Evolutionary conservation across 2,888 invertebrate genomes (phyloP), one percentile per base, ranked within the genome.

Genomic region (Muscina levida): DNA sequence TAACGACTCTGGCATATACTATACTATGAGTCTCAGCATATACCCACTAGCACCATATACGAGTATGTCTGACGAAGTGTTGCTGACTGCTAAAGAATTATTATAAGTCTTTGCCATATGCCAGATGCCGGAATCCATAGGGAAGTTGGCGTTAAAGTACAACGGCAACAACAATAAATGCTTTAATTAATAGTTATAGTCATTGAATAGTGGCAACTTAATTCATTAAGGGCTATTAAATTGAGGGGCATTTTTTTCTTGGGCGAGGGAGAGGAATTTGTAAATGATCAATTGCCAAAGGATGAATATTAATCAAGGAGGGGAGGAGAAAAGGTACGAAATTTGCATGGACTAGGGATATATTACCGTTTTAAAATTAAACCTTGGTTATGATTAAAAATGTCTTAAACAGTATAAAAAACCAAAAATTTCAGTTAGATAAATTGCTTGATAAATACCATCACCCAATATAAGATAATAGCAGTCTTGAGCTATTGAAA

Each of bases 131-230:
- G 62, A 44, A 65, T 37, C 48, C 70, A 72, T 71, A 57, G 59
- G 2, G 51, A 72, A 65, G 42, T 57, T 56, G 53, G 22, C 39
- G 39, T 72, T 59, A 24, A 44, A 44, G 51, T 75, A 24, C 15
- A 44, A 56, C 39, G 39, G 19, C 56, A 53, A 46, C 22, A 74
- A 77, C 77, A n/a, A n/a, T n/a, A 74, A 77, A 66, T 81, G 73
- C 53, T 66, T 72, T 81, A 81, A 81, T 81, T 77, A 81, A 81
- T 81, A 67, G 77, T 77, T 67, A 37, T 65, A 59, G 68, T 72
- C 75, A 72, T 79, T 72, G 65, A 68, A 67, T 77, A 77, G 67
- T 77, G 81, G 39, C 67, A 81, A 72, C 74, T 74, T 74, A 77
- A 81, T 74, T 77, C 77, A 81, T 81, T 77, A 74, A 62, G 42